Conservation (phyloP, 2,888 invertebrate species). For the Minunthozetes semirufus region DNA sequence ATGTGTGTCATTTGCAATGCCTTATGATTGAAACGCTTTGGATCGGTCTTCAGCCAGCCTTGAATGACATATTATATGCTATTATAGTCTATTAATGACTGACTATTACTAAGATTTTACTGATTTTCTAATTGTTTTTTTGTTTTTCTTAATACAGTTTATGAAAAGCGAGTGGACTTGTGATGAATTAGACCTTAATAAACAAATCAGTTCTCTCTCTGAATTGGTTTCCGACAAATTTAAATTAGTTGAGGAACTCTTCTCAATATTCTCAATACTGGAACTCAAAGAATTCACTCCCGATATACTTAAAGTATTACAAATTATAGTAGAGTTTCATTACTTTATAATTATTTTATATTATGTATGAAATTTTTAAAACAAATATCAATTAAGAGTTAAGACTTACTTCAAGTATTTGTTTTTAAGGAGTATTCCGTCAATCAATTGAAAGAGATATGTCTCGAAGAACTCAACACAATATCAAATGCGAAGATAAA, state of each 20-base stretch:
- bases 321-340: too few species aligned
- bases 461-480: conserved; percentile 16
- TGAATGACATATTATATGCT: conserved; percentile 25
- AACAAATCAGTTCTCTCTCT: not conserved
- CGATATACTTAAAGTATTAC: conserved; percentile 25
- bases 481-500: not conserved
- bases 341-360: not conserved
- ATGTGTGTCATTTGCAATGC: conserved; percentile 28
- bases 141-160: not conserved
- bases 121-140: conserved; percentile 21
- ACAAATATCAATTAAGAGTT: not conserved
- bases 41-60: conserved; percentile 19
- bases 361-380: not conserved
- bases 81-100: conserved; percentile 17
- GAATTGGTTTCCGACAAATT: not conserved
- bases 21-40: conserved; percentile 8
- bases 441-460: conserved; percentile 21
- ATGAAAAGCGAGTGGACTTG: conserved; percentile 27
- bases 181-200: conserved; percentile 9
- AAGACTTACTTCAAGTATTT: conserved; percentile 5
- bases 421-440: conserved; percentile 7
- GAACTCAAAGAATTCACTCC: conserved; percentile 10
- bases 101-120: not conserved
- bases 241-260: conserved; percentile 17
- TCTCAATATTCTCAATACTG: not conserved